Conservation (phyloP, 2,797 vertebrate genomes). For the Huso huso region DNA sequence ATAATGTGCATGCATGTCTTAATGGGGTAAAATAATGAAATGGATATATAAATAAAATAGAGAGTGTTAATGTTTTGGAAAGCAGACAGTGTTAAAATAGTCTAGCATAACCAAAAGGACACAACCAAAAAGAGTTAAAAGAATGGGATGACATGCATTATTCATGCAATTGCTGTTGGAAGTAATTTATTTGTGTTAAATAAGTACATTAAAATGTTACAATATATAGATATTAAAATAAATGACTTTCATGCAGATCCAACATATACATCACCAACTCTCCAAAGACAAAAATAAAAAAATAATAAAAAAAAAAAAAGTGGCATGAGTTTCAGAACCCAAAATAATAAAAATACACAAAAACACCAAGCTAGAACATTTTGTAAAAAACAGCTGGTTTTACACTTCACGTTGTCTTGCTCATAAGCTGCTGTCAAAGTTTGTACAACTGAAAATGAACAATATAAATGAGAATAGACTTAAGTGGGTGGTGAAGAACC, state of each 20-base stretch:
- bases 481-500: no score
- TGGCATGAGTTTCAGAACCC: constrained; percentile 19
- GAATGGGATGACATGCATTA: constrained; percentile 48
- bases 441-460: not conserved
- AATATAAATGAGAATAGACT: no score
- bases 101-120: no score
- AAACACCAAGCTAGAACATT: constrained; percentile 24
- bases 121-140: no score
- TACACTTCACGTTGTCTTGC: not conserved
- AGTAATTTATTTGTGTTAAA: constrained; percentile 58
- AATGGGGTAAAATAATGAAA: no score
- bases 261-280: constrained; percentile 36
- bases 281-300: constrained; percentile 28
- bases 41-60: no score
- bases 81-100: no score
- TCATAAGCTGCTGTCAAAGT: not conserved
- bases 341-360: constrained; percentile 15
- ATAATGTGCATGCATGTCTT: no score
- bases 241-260: constrained; percentile 25
- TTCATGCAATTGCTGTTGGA: constrained; percentile 20
- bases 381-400: constrained; percentile 10
- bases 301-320: constrained; percentile 27
- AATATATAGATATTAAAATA: constrained; percentile 30
- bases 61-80: no score
- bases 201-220: constrained; percentile 30